Base-by-base conservation (phyloP, 2,888 invertebrate species). In the Coleophora deauratella region DNA sequence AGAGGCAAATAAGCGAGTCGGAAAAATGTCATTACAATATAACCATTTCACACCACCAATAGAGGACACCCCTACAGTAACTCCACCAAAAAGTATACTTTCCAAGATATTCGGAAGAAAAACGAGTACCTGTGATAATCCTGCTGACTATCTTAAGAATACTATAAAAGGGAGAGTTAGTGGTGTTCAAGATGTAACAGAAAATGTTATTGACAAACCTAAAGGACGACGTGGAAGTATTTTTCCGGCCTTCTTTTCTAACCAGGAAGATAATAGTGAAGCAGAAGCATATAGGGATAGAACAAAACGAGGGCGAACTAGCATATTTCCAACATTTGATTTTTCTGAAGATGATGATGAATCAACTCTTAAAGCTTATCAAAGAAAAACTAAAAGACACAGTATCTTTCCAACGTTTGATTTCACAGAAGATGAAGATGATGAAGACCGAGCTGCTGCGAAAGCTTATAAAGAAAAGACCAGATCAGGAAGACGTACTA, bases 271-370 rank as follows among this genome's bases (percentile, higher is more conserved):
- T 37, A 49, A 49, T 36, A 49, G 47, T 2, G 63, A 65, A 14
- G 59, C 59, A n/a, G 58, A 45, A 40, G 57, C 58, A 15, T 66
- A 67, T 31, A 81, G 74, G 59, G 80, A 80, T 51, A 76, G 72
- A 54, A 78, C 78, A 0, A 77, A 70, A 58, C 65, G 62, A 37
- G 77, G 79, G 6, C 62, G 79, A 43, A 72, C 68, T 35, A 80
- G 79, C 40, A 78, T 80, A 40, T 79, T 80, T 34, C 79, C 79
- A 10, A 66, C 73, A 3, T 82, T 81, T 47, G 80, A 84, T 50
- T 82, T 81, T 50, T 72, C 75, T 15, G 80, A 81, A 60, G 79
- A 81, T 39, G 81, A 81, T 55, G 80, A 82, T 46, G 51, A 57
- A 14, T 65, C 66, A 32, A 59, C 73, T 10, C 47, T 59, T 30